phyloP scores from a whole-genome alignment of 2,888 invertebrate genomes.

The Drosophila sordidula region DNA sequence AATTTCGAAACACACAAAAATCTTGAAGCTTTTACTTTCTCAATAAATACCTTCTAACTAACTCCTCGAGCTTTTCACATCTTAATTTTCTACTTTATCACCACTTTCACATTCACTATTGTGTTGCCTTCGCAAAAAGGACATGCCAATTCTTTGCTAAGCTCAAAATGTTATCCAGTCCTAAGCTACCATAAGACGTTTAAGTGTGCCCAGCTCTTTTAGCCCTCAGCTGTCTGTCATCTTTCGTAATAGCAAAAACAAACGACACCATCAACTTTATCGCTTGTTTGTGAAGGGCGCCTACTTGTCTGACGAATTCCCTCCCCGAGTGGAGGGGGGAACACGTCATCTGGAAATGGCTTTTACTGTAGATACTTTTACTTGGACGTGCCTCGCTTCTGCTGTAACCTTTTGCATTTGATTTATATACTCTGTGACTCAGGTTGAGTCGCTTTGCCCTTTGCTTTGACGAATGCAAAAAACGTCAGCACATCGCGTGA shows the following conservation, averaged over 20 bases:
- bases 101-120: too few relatives aligned
- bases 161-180: background rate
- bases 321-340: constrained; percentile 13
- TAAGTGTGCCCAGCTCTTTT: constrained; percentile 17
- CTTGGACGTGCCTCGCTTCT: constrained; percentile 17
- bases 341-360: constrained; percentile 48
- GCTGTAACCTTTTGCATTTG: constrained; percentile 61
- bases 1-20: too few relatives aligned
- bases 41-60: too few relatives aligned
- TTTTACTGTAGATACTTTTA: constrained; percentile 10
- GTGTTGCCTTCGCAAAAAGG: background rate
- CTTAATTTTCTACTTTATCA: too few relatives aligned
- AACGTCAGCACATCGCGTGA: constrained; percentile 64
- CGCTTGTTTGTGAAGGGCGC: constrained; percentile 30
- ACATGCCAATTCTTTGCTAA: background rate
- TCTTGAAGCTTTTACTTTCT: too few relatives aligned
- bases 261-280: constrained; percentile 36
- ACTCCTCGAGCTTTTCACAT: background rate
- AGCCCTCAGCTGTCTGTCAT: constrained; percentile 29
- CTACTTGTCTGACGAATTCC: constrained; percentile 51
- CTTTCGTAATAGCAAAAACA: constrained; percentile 9
- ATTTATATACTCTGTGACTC: constrained; percentile 56
- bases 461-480: constrained; percentile 49
- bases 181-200: background rate
- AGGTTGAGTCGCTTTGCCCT: constrained; percentile 37